phyloP scores from a whole-genome alignment of 2,888 invertebrate genomes.

The Drosophila nigricruria region DNA sequence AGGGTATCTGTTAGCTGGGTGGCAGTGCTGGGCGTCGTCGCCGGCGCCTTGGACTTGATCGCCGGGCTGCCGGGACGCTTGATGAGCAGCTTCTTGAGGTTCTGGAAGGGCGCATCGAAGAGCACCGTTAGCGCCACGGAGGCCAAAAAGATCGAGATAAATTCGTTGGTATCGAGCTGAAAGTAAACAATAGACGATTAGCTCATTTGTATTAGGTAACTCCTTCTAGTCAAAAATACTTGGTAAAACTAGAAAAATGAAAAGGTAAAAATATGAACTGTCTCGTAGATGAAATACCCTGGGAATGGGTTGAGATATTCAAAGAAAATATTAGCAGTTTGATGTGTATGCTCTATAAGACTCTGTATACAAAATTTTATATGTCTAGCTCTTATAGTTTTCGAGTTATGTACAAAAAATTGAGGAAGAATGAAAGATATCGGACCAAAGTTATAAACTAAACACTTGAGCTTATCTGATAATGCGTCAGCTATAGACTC shows the following conservation, averaged over 20 bases:
- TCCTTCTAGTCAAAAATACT: too few relatives aligned
- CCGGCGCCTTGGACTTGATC: conserved; percentile 27
- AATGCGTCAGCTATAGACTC: background rate
- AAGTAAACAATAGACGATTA: conserved; percentile 54
- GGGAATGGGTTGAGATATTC: background rate
- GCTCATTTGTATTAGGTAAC: background rate
- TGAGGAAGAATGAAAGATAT: background rate
- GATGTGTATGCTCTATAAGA: background rate
- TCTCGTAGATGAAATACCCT: background rate
- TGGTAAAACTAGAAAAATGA: too few relatives aligned
- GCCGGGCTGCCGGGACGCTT: conserved; percentile 54
- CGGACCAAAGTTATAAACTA: too few relatives aligned
- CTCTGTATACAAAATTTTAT: background rate
- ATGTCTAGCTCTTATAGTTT: background rate
- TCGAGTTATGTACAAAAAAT: background rate
- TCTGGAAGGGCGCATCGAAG: conserved; percentile 90
- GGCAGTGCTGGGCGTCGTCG: conserved; percentile 43
- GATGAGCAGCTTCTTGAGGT: conserved; percentile 87
- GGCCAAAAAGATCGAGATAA: conserved; percentile 86
- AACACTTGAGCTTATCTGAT: too few relatives aligned
- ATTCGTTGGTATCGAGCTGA: conserved; percentile 88
- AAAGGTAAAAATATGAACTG: background rate
- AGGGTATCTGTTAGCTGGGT: background rate
- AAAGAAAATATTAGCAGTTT: background rate
- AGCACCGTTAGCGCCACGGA: conserved; percentile 88